Base-by-base conservation (phyloP, 1,140 invertebrate genomes). In the Platorchestia sp. region DNA sequence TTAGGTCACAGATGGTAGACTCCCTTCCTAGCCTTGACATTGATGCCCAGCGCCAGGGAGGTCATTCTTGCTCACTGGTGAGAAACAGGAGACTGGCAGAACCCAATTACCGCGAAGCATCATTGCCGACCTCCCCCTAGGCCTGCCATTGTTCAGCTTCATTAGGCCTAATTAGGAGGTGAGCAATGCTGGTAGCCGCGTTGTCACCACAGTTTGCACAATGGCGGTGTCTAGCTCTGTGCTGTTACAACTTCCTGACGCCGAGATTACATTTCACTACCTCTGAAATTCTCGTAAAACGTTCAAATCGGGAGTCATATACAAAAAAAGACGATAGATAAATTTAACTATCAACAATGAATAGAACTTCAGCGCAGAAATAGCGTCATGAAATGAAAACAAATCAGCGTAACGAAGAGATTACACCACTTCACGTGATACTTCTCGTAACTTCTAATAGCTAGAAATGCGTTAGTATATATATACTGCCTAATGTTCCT, bases 161-260 rank as follows among this genome's bases (percentile, higher is more conserved):
- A 93, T 93, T 93, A 93, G 91, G 45, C 91, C 91, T 93, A 93
- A 93, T 93, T 93, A 93, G 45, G 91, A 44, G 41, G 41, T 47
- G 91, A 93, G 91, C 91, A 93, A 93, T 93, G 91, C 91, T 93
- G 91, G 91, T 93, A 93, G 91, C 43, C 91, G 36, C 43, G 43
- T 0, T 45, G 91, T 93, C 91, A 93, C 40, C 91, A 16, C 45
- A 45, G 91, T 89, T 89, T 89, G 43, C 87, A 89, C 87, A 89
- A 89, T 89, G 43, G 42, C 41, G 43, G n/a, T 36, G 59, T 75
- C 59, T 75, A 75, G 59, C 36, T 75, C 14, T 36, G 59, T 27
- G 27, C 59, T 22, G 10, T 36, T 75, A 27, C 59, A 10, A 36
- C 10, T 14, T 75, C 59, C 47, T 19, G 6, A 6, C 6, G 6